These are phyloP conservation scores for Euwallacea fornicatus DNA, from an alignment of 1,140 invertebrate genomes.

Conservation along the genomic window DNA sequence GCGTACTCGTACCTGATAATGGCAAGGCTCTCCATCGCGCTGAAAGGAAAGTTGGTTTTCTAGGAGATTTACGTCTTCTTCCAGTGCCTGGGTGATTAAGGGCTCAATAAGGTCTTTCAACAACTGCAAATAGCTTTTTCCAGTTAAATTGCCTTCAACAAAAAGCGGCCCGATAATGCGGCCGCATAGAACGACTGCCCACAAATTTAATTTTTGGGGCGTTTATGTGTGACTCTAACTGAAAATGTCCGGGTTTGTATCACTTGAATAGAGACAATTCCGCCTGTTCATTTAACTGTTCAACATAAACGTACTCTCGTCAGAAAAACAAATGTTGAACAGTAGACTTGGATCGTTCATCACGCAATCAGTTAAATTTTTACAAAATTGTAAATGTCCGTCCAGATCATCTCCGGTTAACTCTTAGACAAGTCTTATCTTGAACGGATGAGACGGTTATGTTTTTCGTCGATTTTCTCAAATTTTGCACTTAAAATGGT, in stretches of 20 bases:
- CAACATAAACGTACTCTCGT: not conserved
- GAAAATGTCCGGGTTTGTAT: too few species aligned
- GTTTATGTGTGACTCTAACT: too few species aligned
- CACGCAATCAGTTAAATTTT: not conserved
- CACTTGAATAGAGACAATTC: not conserved
- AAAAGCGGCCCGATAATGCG: too few species aligned
- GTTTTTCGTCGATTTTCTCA: not conserved
- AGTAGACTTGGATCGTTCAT: not conserved
- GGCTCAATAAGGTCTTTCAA: too few species aligned
- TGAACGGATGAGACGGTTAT: not conserved
- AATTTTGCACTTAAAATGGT: too few species aligned
- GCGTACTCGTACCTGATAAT: not conserved
- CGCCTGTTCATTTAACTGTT: not conserved
- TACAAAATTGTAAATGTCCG: not conserved
- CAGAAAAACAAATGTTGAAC: not conserved
- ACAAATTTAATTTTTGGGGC: too few species aligned
- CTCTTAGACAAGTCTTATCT: not conserved
- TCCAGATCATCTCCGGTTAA: not conserved
- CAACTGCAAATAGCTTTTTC: too few species aligned
- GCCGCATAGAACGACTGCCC: too few species aligned
- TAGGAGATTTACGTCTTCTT: too few species aligned
- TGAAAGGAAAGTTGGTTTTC: not conserved
- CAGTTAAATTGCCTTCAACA: too few species aligned
- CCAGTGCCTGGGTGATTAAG: too few species aligned
- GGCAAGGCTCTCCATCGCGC: not conserved